phyloP scores from a whole-genome alignment of 1,140 invertebrate species.

The Trigoniulus corallinus region DNA sequence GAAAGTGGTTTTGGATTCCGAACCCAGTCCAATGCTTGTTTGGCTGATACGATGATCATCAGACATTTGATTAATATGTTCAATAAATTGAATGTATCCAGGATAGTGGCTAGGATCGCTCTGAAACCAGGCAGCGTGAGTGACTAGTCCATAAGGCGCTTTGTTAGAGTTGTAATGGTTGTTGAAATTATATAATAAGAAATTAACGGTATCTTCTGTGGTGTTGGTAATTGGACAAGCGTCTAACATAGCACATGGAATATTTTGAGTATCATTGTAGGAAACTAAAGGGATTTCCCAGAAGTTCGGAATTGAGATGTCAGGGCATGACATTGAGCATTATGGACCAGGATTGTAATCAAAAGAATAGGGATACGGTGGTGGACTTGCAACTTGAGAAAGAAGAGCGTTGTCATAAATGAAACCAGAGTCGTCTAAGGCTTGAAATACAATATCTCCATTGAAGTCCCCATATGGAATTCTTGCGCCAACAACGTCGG shows the following conservation, averaged over 20 bases:
- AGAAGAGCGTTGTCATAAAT: slow-evolving; percentile 57
- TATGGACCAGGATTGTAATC: slow-evolving; percentile 45
- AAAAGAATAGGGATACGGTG: slow-evolving; percentile 68
- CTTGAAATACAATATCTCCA: slow-evolving; percentile 36
- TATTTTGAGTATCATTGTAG: slow-evolving; percentile 30
- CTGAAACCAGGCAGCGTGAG: slow-evolving; percentile 11
- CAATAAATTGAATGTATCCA: slow-evolving; percentile 13
- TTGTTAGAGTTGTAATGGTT: slow-evolving; percentile 18
- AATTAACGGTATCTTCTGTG: slow-evolving; percentile 15
- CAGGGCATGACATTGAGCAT: slow-evolving; percentile 51
- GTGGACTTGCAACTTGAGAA: slow-evolving; percentile 43
- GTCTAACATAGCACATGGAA: slow-evolving; percentile 42
- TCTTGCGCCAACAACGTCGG: slow-evolving; percentile 26
- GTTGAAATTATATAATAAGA: slow-evolving; percentile 17
- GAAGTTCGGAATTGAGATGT: slow-evolving; percentile 50
- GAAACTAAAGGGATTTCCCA: slow-evolving; percentile 51
- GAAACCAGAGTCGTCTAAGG: slow-evolving; percentile 33
- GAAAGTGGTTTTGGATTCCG: slow-evolving; percentile 32
- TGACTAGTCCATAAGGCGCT: slow-evolving; percentile 9
- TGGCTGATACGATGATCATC: slow-evolving; percentile 21
- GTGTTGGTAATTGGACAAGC: slow-evolving; percentile 26
- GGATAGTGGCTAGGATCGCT: slow-evolving; percentile 17
- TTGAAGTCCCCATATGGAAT: slow-evolving; percentile 46
- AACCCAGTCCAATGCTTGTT: slow-evolving; percentile 38
- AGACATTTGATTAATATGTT: slow-evolving; percentile 15